Percentiles rank a stretch among this genome's conserved stretches.
Evolutionary conservation across 2,888 invertebrate genomes (phyloP).

Genomic region (Pheosia tremula): DNA sequence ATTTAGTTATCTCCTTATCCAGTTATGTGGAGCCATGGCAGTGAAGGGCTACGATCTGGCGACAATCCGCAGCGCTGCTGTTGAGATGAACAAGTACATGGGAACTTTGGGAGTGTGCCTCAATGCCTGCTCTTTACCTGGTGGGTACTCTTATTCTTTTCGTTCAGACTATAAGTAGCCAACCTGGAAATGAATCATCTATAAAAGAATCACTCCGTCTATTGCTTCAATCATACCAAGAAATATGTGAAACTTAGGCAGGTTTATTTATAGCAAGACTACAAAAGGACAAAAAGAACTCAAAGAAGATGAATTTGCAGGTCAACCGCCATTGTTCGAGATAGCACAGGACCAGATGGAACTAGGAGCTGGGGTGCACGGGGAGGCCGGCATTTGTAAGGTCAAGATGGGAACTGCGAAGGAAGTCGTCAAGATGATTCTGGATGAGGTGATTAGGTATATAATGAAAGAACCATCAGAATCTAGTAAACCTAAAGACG

Average conservation of each 20-base stretch:
- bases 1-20: conserved; percentile 13
- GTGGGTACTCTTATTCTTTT: conserved; percentile 43
- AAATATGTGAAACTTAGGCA: too few relatives aligned
- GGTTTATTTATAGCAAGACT: too few relatives aligned
- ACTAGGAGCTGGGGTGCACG: conserved; percentile 83
- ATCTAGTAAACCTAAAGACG: too few relatives aligned
- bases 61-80: conserved; percentile 81
- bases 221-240: background rate
- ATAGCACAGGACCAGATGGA: conserved; percentile 87
- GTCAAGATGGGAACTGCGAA: conserved; percentile 75
- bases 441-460: conserved; percentile 64
- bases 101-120: conserved; percentile 89
- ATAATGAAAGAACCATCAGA: too few relatives aligned
- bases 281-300: too few relatives aligned
- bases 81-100: conserved; percentile 78
- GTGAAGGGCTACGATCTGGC: conserved; percentile 83
- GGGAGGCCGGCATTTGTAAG: conserved; percentile 80
- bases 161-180: too few relatives aligned
- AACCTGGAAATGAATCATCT: too few relatives aligned
- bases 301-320: conserved; percentile 45
- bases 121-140: conserved; percentile 88
- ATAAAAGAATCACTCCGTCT: too few relatives aligned
- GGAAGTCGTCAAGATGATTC: conserved; percentile 73
- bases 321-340: conserved; percentile 85
- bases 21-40: conserved; percentile 91